Evolutionary conservation across 2,888 invertebrate genomes (phyloP).

Genomic region (Eupithecia subumbrata): DNA sequence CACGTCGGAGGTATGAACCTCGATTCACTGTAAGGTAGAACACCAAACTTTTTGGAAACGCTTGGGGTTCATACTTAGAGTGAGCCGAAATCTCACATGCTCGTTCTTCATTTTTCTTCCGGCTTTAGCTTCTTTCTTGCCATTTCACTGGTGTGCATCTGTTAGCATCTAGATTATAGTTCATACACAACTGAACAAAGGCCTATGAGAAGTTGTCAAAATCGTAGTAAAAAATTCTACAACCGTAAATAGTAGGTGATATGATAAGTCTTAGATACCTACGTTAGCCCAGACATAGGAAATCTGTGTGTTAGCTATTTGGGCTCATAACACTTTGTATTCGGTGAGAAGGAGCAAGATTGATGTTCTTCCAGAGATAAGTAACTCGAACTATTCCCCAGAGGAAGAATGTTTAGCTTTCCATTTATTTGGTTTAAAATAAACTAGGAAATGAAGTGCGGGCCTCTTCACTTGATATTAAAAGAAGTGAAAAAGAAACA

Average conservation of each 20-base stretch:
- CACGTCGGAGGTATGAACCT: constrained; percentile 69
- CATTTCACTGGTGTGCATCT: background rate
- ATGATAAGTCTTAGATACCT: background rate
- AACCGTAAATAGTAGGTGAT: background rate
- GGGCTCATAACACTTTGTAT: constrained; percentile 5
- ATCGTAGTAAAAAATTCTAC: background rate
- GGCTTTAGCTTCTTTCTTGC: constrained; percentile 43
- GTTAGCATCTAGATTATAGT: background rate
- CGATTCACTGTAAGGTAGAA: constrained; percentile 98
- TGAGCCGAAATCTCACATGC: constrained; percentile 80
- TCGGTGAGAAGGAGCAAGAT: constrained; percentile 3
- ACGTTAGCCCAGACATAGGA: background rate
- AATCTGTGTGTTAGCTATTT: background rate
- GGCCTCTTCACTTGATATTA: background rate
- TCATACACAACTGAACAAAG: background rate
- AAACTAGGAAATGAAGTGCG: background rate
- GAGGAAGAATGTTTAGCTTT: background rate
- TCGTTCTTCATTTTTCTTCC: constrained; percentile 41
- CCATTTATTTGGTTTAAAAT: background rate
- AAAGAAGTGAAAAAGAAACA: background rate
- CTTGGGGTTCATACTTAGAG: constrained; percentile 98
- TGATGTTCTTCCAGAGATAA: constrained; percentile 3
- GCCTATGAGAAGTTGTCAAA: background rate
- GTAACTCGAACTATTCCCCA: background rate
- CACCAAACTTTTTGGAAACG: constrained; percentile 93